Evolutionary conservation across 2,888 invertebrate species (phyloP).

Genomic region (Sycophila texana): DNA sequence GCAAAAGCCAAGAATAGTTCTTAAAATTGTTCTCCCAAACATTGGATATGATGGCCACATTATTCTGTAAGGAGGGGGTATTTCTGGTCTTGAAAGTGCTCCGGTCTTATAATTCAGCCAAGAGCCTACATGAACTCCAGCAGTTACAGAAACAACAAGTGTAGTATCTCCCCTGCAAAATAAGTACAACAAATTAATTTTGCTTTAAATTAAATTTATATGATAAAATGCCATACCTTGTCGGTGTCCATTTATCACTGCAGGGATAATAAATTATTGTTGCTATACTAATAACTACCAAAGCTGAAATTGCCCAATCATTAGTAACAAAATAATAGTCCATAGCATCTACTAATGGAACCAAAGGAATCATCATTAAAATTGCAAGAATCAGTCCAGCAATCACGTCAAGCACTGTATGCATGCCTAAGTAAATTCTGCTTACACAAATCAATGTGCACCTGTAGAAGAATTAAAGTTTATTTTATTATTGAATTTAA

Average conservation of each 20-base stretch:
- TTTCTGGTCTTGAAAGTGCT: constrained; percentile 79
- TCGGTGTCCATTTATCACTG: constrained; percentile 92
- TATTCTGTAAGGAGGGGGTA: constrained; percentile 85
- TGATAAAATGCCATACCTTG: constrained; percentile 79
- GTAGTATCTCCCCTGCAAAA: constrained; percentile 90
- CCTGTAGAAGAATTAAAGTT: constrained; percentile 70
- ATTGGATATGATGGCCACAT: constrained; percentile 88
- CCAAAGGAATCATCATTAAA: constrained; percentile 82
- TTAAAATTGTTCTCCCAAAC: constrained; percentile 81
- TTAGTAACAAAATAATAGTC: constrained; percentile 85
- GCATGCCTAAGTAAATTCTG: constrained; percentile 94
- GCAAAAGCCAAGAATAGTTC: constrained; percentile 86
- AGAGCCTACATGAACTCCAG: constrained; percentile 86
- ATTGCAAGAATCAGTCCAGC: constrained; percentile 85
- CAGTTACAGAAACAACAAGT: constrained; percentile 89
- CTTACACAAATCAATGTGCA: constrained; percentile 89
- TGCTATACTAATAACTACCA: constrained; percentile 81
- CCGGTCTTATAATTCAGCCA: constrained; percentile 91
- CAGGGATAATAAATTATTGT: constrained; percentile 88
- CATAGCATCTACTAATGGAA: constrained; percentile 85
- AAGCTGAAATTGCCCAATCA: constrained; percentile 80
- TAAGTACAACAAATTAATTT: not conserved
- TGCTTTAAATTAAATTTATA: not conserved
- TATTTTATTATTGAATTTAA: not conserved
- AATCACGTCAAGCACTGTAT: constrained; percentile 90